These are phyloP conservation scores for Drosophila sucinea DNA, from an alignment of 1,140 invertebrate genomes.

Conservation along the genomic window DNA sequence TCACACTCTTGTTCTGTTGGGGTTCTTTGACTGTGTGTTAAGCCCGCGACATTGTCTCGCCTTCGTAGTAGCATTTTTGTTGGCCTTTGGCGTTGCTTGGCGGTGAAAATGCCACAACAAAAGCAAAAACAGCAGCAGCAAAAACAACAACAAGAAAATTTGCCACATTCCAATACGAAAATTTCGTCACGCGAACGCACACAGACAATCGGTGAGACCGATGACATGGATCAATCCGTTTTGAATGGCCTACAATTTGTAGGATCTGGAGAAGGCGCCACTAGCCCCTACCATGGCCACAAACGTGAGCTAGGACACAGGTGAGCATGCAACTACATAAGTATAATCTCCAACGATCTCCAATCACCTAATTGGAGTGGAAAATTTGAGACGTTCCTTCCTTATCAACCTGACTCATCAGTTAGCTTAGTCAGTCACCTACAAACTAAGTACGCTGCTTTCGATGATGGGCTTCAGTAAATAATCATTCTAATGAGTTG, in stretches of 20 bases:
- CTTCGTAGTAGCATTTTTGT: conserved; percentile 55
- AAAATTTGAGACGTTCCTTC: conserved; percentile 4
- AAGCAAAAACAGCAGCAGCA: conserved; percentile 37
- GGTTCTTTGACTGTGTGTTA: conserved; percentile 9
- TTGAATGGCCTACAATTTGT: conserved; percentile 59
- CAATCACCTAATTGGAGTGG: not conserved
- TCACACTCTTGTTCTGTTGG: conserved; percentile 23
- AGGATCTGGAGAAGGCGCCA: conserved; percentile 32
- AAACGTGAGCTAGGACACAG: conserved; percentile 78
- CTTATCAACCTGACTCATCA: conserved; percentile 6
- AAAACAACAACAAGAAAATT: not conserved
- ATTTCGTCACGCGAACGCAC: conserved; percentile 43
- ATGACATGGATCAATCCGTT: conserved; percentile 74
- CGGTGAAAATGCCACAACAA: conserved; percentile 54
- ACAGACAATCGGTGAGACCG: conserved; percentile 68
- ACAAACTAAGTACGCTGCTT: not conserved
- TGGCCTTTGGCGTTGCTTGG: conserved; percentile 55
- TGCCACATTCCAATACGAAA: conserved; percentile 9
- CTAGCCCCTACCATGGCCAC: conserved; percentile 56
- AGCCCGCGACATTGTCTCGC: conserved; percentile 47
- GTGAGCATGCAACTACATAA: conserved; percentile 39
- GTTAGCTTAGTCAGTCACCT: conserved; percentile 3
- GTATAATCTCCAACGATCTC: too few species aligned
- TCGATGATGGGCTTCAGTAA: not conserved
- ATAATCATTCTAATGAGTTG: not conserved